Percentiles rank a stretch among this genome's conserved stretches.
Conservation (phyloP, 2,888 invertebrate species). For the Dendrolimus pini region DNA sequence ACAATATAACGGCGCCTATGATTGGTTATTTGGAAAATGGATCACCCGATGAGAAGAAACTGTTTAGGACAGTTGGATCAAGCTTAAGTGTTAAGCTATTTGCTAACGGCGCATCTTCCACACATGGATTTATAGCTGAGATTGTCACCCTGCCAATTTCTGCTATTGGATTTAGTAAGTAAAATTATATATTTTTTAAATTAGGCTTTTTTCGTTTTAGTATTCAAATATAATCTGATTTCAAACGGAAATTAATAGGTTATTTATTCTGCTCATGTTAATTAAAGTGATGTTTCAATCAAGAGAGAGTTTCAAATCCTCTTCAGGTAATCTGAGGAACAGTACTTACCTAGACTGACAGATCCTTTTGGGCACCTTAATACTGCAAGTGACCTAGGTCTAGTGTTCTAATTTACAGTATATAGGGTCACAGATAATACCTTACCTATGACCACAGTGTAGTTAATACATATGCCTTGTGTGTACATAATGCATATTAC, state of each 20-base stretch:
- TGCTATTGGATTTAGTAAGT: conserved; percentile 91
- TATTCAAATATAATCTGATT: not conserved
- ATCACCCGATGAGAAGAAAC: conserved; percentile 82
- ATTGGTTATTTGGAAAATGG: conserved; percentile 85
- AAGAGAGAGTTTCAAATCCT: too few relatives aligned
- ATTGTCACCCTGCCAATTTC: conserved; percentile 96
- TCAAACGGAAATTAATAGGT: not conserved
- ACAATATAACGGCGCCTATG: conserved; percentile 85
- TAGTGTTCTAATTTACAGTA: too few relatives aligned
- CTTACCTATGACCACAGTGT: too few relatives aligned
- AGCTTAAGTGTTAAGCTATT: conserved; percentile 93
- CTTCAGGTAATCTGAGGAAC: too few relatives aligned
- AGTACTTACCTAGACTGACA: too few relatives aligned
- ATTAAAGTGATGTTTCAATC: too few relatives aligned
- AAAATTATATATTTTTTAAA: conserved; percentile 1
- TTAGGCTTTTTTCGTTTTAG: not conserved
- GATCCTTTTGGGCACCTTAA: too few relatives aligned
- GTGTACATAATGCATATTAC: too few relatives aligned
- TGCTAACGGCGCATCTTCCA: conserved; percentile 95
- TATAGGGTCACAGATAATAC: too few relatives aligned
- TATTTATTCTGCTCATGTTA: too few relatives aligned
- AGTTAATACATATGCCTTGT: too few relatives aligned
- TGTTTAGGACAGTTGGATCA: conserved; percentile 85
- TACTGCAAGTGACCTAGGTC: too few relatives aligned
- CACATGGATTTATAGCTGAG: conserved; percentile 98